Conservation (phyloP, 2,113 vertebrate genomes). For the Perca flavescens region DNA sequence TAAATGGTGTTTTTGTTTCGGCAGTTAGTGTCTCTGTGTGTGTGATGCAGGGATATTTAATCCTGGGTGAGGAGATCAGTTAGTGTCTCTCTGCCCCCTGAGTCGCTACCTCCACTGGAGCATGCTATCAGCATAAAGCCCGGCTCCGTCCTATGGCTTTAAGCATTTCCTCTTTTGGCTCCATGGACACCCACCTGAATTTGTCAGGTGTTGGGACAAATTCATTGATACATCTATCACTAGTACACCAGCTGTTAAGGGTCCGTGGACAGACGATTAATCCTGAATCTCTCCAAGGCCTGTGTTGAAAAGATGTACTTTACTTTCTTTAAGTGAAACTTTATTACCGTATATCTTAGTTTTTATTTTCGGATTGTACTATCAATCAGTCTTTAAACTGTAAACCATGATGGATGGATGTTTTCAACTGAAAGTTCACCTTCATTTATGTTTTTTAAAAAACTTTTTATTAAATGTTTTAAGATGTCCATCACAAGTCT, state of each 20-base stretch:
- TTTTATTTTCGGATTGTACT: too few species aligned
- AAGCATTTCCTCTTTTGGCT: not conserved
- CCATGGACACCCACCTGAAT: not conserved
- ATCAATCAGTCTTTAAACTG: too few species aligned
- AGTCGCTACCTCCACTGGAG: constrained; percentile 23
- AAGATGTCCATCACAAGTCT: too few species aligned
- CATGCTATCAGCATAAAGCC: constrained; percentile 20
- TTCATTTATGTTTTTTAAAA: too few species aligned
- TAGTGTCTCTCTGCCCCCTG: not conserved
- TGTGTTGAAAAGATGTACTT: not conserved
- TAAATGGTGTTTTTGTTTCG: not conserved
- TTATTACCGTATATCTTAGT: too few species aligned
- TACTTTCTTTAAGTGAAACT: too few species aligned
- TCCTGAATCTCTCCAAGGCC: not conserved
- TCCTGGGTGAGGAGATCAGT: constrained; percentile 11
- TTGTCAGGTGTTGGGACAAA: not conserved
- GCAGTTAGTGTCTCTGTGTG: not conserved
- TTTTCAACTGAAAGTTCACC: too few species aligned
- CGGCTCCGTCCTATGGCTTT: constrained; percentile 14
- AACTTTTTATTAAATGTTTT: too few species aligned
- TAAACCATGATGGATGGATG: too few species aligned
- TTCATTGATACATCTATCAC: not conserved
- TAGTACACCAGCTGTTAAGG: not conserved
- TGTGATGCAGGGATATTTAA: constrained; percentile 17
- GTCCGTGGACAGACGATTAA: not conserved